Evolutionary conservation across 2,797 vertebrate species (phyloP).

Genomic region (Sebastes matsubarae): DNA sequence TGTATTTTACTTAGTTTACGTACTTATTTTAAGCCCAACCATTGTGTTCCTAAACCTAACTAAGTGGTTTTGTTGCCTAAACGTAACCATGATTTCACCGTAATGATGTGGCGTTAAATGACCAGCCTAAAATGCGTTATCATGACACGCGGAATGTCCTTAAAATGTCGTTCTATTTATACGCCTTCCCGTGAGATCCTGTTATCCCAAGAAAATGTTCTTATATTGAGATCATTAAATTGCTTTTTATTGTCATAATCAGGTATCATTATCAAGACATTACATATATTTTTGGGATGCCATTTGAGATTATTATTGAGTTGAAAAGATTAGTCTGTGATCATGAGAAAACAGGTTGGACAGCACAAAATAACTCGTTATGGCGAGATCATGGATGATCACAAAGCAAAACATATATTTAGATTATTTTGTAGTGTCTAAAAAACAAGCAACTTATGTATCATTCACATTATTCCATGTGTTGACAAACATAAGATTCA

Average conservation of each 20-base stretch:
- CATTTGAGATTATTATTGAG: no score
- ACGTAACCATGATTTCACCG: no score
- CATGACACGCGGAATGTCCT: no score
- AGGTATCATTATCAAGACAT: not conserved
- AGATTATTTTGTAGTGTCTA: not conserved
- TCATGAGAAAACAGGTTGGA: not conserved
- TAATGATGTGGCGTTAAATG: no score
- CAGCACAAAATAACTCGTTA: not conserved
- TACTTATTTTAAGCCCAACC: no score
- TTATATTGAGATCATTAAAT: not conserved
- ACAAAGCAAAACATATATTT: not conserved
- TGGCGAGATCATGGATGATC: not conserved
- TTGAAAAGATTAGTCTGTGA: not conserved
- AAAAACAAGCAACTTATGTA: not conserved
- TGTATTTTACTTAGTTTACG: no score
- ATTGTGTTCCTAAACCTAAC: no score
- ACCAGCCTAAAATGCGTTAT: no score
- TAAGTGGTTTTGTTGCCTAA: no score
- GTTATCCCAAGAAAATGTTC: not conserved
- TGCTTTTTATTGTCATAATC: not conserved
- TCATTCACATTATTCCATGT: not conserved
- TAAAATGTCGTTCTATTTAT: not conserved
- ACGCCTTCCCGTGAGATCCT: not conserved
- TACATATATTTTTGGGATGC: not conserved
- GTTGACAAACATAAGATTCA: not conserved